Percentiles rank a stretch among this genome's conserved stretches.
Evolutionary conservation across 2,113 vertebrate species (phyloP).

Genomic region (Lagenorhynchus albirostris): DNA sequence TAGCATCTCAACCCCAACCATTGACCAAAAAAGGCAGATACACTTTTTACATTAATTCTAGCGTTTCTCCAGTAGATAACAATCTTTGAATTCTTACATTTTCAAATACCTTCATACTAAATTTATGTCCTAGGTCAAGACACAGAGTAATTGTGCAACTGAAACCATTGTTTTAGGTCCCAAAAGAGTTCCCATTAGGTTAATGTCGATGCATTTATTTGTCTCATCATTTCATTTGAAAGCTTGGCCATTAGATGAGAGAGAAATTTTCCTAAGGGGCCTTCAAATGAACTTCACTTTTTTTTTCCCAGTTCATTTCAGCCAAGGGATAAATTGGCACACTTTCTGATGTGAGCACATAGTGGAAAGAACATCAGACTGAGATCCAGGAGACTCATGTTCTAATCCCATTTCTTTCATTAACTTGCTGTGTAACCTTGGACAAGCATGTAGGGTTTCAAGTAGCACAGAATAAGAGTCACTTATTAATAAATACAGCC

Average conservation of each 20-base stretch:
- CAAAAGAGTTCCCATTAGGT: background rate
- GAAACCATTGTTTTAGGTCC: background rate
- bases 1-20: background rate
- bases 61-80: background rate
- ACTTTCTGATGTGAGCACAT: background rate
- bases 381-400: background rate
- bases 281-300: background rate
- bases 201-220: background rate
- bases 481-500: background rate
- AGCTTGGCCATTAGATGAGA: background rate
- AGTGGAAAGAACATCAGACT: constrained; percentile 36
- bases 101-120: background rate
- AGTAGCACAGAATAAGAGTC: background rate
- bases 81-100: background rate
- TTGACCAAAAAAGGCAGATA: background rate
- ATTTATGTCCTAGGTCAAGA: background rate
- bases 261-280: background rate
- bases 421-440: background rate
- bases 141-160: background rate
- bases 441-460: background rate
- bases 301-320: background rate
- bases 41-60: background rate
- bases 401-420: constrained; percentile 36
- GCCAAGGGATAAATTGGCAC: constrained; percentile 3
- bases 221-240: background rate